phyloP scores from a whole-genome alignment of 2,797 vertebrate genomes.

The Sebastes variabilis region DNA sequence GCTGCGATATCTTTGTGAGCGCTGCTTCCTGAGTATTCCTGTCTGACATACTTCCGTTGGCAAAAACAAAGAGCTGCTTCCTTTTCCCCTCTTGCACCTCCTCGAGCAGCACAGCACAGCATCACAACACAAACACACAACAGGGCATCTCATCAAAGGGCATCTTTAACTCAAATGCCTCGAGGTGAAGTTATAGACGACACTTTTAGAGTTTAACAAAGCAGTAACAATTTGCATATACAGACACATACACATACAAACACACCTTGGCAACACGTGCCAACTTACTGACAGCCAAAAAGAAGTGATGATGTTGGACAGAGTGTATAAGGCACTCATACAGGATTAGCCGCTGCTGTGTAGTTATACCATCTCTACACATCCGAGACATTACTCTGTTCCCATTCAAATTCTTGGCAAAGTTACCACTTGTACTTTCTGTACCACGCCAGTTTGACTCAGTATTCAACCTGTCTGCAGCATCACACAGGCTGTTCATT shows the following conservation, averaged over 20 bases:
- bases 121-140: constrained; percentile 19
- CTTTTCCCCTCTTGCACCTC: constrained; percentile 26
- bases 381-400: constrained; percentile 36
- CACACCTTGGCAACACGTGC: constrained; percentile 3
- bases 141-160: constrained; percentile 26
- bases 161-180: background rate
- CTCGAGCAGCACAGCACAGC: constrained; percentile 20
- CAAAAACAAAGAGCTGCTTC: constrained; percentile 50
- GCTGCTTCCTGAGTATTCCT: constrained; percentile 38
- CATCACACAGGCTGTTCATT: constrained; percentile 15
- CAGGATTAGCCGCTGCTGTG: constrained; percentile 7
- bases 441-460: constrained; percentile 1
- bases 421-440: constrained; percentile 23
- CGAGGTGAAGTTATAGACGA: background rate
- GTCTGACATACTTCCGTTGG: constrained; percentile 55
- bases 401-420: constrained; percentile 32
- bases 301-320: constrained; percentile 32
- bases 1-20: constrained; percentile 23
- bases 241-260: background rate
- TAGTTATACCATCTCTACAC: constrained; percentile 18
- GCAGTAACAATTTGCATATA: background rate
- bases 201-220: background rate
- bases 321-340: background rate
- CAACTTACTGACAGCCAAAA: constrained; percentile 20
- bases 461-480: constrained; percentile 26